A percentile compares a stretch with the other conserved stretches of the same genome.
These are phyloP conservation scores for Glandiceps talaboti DNA, from an alignment of 53 echinoderm and acorn worm genomes.

Conservation along the genomic window DNA sequence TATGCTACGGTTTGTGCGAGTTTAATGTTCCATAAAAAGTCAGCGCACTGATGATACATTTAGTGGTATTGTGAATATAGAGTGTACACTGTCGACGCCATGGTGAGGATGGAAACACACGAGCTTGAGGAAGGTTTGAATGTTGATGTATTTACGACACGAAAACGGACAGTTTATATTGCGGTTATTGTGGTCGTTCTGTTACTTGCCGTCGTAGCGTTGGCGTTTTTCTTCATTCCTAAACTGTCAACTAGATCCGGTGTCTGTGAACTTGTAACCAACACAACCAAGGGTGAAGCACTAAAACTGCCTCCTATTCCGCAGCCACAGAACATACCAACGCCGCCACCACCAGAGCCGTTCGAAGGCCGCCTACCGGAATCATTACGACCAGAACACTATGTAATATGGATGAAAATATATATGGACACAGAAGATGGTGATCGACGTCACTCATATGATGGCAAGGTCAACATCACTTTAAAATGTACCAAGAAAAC, in stretches of 20 bases:
- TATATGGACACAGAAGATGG: not conserved
- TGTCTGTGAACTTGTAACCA: not conserved
- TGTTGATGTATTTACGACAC: not conserved
- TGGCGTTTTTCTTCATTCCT: not conserved
- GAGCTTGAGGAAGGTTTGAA: not conserved
- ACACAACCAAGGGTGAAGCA: not conserved
- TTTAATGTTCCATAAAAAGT: too few relatives aligned
- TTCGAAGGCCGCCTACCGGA: not conserved
- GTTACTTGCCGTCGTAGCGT: not conserved
- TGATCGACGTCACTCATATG: not conserved
- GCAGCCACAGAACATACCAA: not conserved
- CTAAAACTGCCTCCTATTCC: not conserved
- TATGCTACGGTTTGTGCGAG: not conserved
- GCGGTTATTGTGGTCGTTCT: not conserved
- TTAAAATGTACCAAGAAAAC: not conserved
- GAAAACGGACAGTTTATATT: not conserved
- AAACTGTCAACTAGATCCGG: too few relatives aligned
- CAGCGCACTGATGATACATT: too few relatives aligned
- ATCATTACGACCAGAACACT: not conserved
- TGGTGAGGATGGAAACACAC: not conserved
- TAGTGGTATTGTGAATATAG: too few relatives aligned
- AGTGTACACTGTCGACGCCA: not conserved
- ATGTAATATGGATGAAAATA: not conserved
- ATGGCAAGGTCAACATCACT: not conserved
- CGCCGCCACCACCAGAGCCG: not conserved